Conservation (phyloP, 2,113 vertebrate genomes). For the Dasyprocta punctata region DNA sequence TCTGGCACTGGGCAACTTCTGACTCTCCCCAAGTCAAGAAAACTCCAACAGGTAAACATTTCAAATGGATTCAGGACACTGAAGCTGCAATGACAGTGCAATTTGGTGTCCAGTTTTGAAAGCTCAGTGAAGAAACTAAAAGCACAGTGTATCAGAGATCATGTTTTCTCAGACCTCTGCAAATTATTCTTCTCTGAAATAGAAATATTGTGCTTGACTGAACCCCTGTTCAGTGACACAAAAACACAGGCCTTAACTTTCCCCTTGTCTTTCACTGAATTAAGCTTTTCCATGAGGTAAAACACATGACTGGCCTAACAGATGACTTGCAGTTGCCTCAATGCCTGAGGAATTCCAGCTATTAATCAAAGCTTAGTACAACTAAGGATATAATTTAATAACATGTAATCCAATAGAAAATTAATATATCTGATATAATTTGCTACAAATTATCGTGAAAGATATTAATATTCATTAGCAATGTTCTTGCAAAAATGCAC, state of each 20-base stretch:
- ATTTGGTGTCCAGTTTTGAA: neutral
- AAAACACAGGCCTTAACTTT: neutral
- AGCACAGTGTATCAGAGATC: neutral
- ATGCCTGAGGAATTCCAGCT: slow-evolving; percentile 49
- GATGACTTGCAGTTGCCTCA: slow-evolving; percentile 19
- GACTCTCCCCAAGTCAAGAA: neutral
- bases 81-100: neutral
- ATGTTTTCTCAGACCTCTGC: neutral
- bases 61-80: neutral
- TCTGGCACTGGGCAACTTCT: neutral
- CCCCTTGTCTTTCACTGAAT: neutral
- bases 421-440: slow-evolving; percentile 20
- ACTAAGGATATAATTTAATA: slow-evolving; percentile 46
- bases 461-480: slow-evolving; percentile 53
- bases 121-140: slow-evolving; percentile 29
- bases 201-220: neutral
- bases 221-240: slow-evolving; percentile 21
- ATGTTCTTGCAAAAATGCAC: slow-evolving; percentile 3
- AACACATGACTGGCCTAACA: slow-evolving; percentile 62
- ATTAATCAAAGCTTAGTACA: slow-evolving; percentile 59
- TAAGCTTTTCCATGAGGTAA: slow-evolving; percentile 66
- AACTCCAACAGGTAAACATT: neutral
- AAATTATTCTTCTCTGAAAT: neutral
- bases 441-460: slow-evolving; percentile 32
- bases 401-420: slow-evolving; percentile 28